These are phyloP conservation scores for Rhagologus leucostigma DNA, from an alignment of 2,113 vertebrate genomes.

Conservation along the genomic window DNA sequence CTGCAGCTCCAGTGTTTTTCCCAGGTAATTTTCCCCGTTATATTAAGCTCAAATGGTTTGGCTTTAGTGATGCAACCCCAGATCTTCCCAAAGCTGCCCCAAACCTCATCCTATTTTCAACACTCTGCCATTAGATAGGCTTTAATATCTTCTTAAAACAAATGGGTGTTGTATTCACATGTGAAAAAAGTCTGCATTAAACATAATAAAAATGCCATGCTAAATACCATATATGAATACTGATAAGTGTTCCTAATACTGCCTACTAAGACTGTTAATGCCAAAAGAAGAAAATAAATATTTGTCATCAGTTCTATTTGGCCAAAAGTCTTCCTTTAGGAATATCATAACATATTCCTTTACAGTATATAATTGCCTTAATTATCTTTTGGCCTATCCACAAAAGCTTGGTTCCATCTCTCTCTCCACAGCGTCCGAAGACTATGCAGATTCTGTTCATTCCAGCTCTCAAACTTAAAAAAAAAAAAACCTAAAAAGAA, in stretches of 20 bases:
- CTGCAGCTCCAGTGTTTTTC: not conserved
- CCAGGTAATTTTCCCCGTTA: not conserved
- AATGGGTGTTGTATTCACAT: not conserved
- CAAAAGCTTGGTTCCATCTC: not conserved
- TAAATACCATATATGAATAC: not conserved
- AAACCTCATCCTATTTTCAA: not conserved
- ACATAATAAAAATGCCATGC: not conserved
- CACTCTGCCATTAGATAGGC: not conserved
- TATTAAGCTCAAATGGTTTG: not conserved
- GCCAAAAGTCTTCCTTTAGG: constrained; percentile 15
- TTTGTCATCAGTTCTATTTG: not conserved
- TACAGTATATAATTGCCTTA: constrained; percentile 31
- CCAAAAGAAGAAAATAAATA: constrained; percentile 17
- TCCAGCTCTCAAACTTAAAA: not conserved
- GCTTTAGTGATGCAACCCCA: not conserved
- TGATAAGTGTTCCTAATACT: not conserved
- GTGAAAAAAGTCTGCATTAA: not conserved
- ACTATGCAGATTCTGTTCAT: not conserved
- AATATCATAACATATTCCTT: not conserved
- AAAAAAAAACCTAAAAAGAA: not conserved
- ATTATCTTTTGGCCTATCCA: constrained; percentile 34
- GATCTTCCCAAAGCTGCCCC: not conserved
- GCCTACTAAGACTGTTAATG: not conserved
- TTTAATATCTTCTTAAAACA: not conserved
- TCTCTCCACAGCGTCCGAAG: not conserved